phyloP scores from a whole-genome alignment of 2,888 invertebrate genomes.

The Synanthedon vespiformis region DNA sequence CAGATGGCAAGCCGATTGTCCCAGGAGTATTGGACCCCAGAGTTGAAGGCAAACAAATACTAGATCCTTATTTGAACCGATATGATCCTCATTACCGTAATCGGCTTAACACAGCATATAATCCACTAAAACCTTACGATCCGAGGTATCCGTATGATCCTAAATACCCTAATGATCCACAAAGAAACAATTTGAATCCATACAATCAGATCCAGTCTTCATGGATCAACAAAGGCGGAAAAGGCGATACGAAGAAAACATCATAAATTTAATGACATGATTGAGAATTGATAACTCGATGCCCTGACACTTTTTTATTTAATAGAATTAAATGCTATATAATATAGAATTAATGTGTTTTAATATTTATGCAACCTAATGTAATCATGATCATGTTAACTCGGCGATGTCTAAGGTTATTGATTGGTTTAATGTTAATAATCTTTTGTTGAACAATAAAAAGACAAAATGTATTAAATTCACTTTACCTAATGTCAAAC shows the following conservation, averaged over 20 bases:
- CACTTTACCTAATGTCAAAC: too few species aligned
- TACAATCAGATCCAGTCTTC: neutral
- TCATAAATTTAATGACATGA: neutral
- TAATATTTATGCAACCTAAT: too few species aligned
- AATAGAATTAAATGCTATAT: too few species aligned
- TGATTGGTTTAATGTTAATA: too few species aligned
- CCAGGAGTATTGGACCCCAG: constrained; percentile 39
- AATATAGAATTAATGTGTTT: too few species aligned
- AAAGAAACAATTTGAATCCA: constrained; percentile 14
- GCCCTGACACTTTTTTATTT: too few species aligned
- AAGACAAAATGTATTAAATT: too few species aligned
- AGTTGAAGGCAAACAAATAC: constrained; percentile 20
- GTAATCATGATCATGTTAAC: too few species aligned
- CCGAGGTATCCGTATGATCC: constrained; percentile 20
- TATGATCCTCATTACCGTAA: constrained; percentile 24
- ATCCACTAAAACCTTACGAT: constrained; percentile 19
- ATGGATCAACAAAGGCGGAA: constrained; percentile 10
- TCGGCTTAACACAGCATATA: constrained; percentile 20
- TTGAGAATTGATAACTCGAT: too few species aligned
- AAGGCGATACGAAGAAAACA: constrained; percentile 18
- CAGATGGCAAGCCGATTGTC: constrained; percentile 64
- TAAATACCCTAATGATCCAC: constrained; percentile 13
- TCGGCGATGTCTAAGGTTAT: too few species aligned
- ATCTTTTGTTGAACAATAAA: too few species aligned
- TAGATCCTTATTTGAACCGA: constrained; percentile 25